Base-by-base conservation (phyloP, 2,797 vertebrate genomes). In the Falco cherrug region DNA sequence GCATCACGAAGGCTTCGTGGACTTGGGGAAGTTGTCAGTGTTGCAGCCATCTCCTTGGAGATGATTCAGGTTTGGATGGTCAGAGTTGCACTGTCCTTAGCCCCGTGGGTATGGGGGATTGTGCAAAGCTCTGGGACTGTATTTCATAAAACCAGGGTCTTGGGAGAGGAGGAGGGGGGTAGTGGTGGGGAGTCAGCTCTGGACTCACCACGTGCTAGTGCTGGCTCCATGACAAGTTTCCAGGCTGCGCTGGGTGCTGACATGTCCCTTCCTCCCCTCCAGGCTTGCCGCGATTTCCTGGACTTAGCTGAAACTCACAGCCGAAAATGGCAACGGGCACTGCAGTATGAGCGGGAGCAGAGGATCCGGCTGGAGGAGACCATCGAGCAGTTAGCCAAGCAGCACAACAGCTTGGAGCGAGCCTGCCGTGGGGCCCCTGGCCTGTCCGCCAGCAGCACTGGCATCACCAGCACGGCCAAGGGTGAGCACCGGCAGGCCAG, bases 221-320 rank as follows among this genome's bases (percentile, higher is more conserved):
- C 19, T 16, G 29, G 37, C 45, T 73, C 25, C 1, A 0, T 5
- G 45, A 35, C 0, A 3, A 39, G 41, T 45, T 39, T 60, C 29
- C 1, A 3, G 35, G 20, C 54, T 2, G 2, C 20, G 48, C 57
- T 0, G 1, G 33, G 26, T 29, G 20, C 63, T 63, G 53, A 64
- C 4, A 7, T 14, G 12, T 65, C 37, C 26, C 5, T 48, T 15
- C 68, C 60, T 74, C 29, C 26, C 35, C 18, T 31, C 2, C 97
- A 99, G 99, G 99, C 99, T 65, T 99, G 99, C 97, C 99, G 99
- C 16, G 99, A 99, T 98, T 99, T 99, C 97, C 98, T 99, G 98
- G 99, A 99, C 87, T 98, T 99, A 92, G 99, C 99, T 0, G 99
- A 99, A 97, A 98, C 97, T 41, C 99, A 99, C 98, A 99, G 99